Conservation (phyloP, 2,113 vertebrate genomes). For the Alces alces region DNA sequence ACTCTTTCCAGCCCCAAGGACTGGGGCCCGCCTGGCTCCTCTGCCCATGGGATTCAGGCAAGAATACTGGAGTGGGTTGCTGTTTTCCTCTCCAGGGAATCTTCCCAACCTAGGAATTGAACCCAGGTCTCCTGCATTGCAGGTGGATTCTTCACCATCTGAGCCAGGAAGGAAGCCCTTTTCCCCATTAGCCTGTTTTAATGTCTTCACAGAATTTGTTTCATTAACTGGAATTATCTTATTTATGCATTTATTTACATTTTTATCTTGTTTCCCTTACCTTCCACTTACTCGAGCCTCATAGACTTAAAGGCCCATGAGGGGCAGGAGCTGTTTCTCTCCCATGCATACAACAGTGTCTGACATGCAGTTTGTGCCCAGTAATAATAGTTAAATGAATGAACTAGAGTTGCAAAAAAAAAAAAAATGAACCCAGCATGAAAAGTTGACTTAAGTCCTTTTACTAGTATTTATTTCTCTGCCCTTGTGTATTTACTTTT, state of each 20-base stretch:
- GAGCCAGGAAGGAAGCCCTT: background rate
- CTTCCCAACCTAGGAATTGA: background rate
- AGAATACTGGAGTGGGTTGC: background rate
- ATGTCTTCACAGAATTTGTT: background rate
- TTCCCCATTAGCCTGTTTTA: background rate
- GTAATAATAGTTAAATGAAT: background rate
- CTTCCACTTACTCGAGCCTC: background rate
- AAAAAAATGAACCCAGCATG: background rate
- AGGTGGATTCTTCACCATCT: background rate
- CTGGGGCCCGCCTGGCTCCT: rapidly evolving
- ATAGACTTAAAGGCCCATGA: background rate
- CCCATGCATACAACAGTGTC: background rate
- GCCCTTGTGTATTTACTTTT: background rate
- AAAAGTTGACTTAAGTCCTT: background rate
- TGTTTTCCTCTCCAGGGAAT: background rate
- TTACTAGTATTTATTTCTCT: background rate
- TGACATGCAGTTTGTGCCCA: background rate
- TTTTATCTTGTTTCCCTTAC: background rate
- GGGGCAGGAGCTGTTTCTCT: background rate
- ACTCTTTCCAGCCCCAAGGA: background rate
- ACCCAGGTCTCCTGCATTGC: background rate
- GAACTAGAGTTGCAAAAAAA: background rate
- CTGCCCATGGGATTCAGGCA: background rate
- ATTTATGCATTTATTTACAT: background rate
- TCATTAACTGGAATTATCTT: background rate